A percentile compares a stretch with the other conserved stretches of the same genome.
phyloP scores from a whole-genome alignment of 2,113 vertebrate species.

The Anseranas semipalmata region DNA sequence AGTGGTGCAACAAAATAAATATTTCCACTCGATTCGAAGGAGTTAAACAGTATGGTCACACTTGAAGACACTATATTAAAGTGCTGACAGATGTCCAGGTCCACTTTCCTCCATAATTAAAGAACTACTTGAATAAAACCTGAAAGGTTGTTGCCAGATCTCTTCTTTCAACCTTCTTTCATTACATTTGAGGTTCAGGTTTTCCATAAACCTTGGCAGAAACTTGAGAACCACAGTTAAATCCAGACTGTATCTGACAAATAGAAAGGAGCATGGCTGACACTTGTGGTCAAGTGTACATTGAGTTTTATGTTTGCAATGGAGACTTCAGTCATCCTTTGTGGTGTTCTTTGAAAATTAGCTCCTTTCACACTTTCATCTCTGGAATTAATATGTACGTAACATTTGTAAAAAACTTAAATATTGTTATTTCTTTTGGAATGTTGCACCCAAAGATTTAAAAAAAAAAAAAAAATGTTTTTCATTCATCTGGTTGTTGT shows the following conservation, averaged over 20 bases:
- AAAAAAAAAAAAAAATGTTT: no score
- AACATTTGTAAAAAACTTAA: neutral
- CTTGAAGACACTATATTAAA: constrained; percentile 70
- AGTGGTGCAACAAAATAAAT: neutral
- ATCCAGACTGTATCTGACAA: neutral
- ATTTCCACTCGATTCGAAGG: constrained; percentile 26
- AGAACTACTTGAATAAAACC: constrained; percentile 64
- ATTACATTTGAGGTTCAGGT: constrained; percentile 71
- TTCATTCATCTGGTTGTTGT: neutral
- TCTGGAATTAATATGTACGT: neutral
- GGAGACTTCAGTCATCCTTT: neutral
- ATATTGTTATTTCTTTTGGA: neutral
- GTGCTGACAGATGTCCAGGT: constrained; percentile 79
- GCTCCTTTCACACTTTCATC: neutral
- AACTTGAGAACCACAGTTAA: constrained; percentile 64
- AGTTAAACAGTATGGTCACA: constrained; percentile 40
- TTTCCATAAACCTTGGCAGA: constrained; percentile 74
- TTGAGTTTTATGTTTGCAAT: neutral
- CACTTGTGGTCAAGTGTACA: neutral
- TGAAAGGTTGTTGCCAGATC: constrained; percentile 76
- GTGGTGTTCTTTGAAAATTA: neutral
- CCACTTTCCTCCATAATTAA: constrained; percentile 66
- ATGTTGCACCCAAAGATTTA: neutral
- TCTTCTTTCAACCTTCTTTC: constrained; percentile 86
- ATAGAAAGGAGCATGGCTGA: neutral